phyloP scores from a whole-genome alignment of 37 sponge, comb jelly and placozoan genomes.

The Crambe crambe region DNA sequence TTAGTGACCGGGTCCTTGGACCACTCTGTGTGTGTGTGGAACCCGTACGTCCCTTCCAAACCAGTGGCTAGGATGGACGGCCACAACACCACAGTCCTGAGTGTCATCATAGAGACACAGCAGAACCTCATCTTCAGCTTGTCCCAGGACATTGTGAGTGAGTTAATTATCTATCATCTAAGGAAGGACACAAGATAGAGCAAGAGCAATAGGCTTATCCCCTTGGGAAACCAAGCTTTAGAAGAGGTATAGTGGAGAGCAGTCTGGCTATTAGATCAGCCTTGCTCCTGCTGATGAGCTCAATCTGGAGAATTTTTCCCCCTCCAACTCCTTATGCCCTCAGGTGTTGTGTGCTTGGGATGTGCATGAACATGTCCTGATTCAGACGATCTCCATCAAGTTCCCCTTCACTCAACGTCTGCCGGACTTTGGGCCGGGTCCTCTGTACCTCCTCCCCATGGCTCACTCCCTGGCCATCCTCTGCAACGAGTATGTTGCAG shows the following conservation, averaged over 20 bases:
- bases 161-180: not conserved
- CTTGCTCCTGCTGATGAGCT: not conserved
- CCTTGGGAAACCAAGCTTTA: not conserved
- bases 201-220: not conserved
- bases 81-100: slow-evolving; percentile 76
- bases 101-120: slow-evolving; percentile 65
- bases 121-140: slow-evolving; percentile 71
- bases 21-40: slow-evolving; percentile 93
- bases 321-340: not conserved
- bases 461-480: slow-evolving; percentile 45
- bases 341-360: slow-evolving; percentile 84
- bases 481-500: slow-evolving; percentile 84
- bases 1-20: slow-evolving; percentile 92
- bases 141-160: slow-evolving; percentile 80
- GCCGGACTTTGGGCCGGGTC: slow-evolving; percentile 76
- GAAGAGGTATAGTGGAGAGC: too few species aligned
- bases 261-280: not conserved
- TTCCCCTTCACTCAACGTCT: slow-evolving; percentile 84
- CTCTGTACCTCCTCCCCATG: slow-evolving; percentile 25
- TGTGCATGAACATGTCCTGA: slow-evolving; percentile 75
- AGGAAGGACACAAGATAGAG: not conserved
- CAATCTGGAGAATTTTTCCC: too few species aligned
- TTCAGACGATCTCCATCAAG: slow-evolving; percentile 77
- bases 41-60: slow-evolving; percentile 85
- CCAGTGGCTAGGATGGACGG: slow-evolving; percentile 79